These are phyloP conservation scores for Alethe diademata DNA, from an alignment of 2,113 vertebrate species.

Conservation along the genomic window DNA sequence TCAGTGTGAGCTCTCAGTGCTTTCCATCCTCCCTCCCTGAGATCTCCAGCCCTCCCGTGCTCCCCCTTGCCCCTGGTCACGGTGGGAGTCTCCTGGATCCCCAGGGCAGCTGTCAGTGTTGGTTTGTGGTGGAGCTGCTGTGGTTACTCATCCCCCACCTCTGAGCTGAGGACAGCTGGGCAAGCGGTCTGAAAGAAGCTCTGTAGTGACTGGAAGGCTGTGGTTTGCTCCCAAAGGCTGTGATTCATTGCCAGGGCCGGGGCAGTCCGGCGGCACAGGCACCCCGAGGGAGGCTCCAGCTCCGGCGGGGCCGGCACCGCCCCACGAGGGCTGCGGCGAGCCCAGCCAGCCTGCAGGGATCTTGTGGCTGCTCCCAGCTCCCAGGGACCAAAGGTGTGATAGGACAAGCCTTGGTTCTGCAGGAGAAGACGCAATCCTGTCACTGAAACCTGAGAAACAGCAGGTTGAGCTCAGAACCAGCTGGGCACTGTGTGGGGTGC, in stretches of 20 bases:
- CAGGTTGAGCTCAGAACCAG: neutral
- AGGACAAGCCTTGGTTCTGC: neutral
- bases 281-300: neutral
- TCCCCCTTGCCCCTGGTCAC: neutral
- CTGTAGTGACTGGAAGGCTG: neutral
- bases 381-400: neutral
- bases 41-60: fast-evolving
- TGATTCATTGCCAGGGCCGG: neutral
- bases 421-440: neutral
- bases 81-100: fast-evolving
- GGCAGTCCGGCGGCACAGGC: neutral
- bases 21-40: neutral
- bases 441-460: neutral
- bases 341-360: neutral
- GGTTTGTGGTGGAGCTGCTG: fast-evolving
- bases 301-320: fast-evolving
- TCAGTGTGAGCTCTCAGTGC: neutral
- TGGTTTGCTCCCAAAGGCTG: neutral
- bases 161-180: neutral
- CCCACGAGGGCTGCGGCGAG: neutral
- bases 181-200: neutral
- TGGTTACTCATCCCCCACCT: neutral
- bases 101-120: fast-evolving
- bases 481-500: too few species aligned
- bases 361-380: neutral